A percentile compares a stretch with the other conserved stretches of the same genome.
Evolutionary conservation across 2,888 invertebrate genomes (phyloP).

Genomic region (Corythucha ciliata): DNA sequence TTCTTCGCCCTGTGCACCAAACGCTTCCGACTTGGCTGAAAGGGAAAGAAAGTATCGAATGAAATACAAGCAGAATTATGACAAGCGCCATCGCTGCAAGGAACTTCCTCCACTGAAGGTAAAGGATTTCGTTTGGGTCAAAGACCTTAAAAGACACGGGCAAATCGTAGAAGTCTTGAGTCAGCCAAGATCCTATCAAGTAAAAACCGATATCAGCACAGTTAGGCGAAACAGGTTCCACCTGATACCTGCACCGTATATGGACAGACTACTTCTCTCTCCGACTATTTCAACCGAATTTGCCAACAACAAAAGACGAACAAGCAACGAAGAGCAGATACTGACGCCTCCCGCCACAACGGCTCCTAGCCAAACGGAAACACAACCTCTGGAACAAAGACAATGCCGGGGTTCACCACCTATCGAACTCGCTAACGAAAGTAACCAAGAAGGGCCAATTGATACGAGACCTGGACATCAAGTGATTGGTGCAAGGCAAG

Average conservation of each 20-base stretch:
- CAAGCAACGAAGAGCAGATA: too few relatives aligned
- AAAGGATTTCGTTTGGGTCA: slow-evolving; percentile 12
- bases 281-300: not conserved
- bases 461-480: too few relatives aligned
- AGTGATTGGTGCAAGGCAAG: too few relatives aligned
- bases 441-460: too few relatives aligned
- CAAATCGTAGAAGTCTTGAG: slow-evolving; percentile 2
- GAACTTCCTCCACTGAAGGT: not conserved
- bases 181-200: slow-evolving; percentile 4
- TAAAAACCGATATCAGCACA: slow-evolving; percentile 2
- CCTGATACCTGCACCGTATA: slow-evolving; percentile 12
- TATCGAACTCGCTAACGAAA: too few relatives aligned
- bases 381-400: too few relatives aligned
- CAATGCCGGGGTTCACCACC: too few relatives aligned
- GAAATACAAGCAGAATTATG: slow-evolving; percentile 6
- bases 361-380: too few relatives aligned
- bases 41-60: slow-evolving; percentile 7
- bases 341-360: too few relatives aligned
- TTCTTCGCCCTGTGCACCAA: not conserved
- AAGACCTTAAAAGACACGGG: slow-evolving; percentile 7
- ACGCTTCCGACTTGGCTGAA: not conserved
- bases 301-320: too few relatives aligned
- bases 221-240: slow-evolving; percentile 10
- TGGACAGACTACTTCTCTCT: not conserved
- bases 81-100: not conserved